phyloP scores from a whole-genome alignment of 1,140 invertebrate genomes.

The Diuraphis noxia region DNA sequence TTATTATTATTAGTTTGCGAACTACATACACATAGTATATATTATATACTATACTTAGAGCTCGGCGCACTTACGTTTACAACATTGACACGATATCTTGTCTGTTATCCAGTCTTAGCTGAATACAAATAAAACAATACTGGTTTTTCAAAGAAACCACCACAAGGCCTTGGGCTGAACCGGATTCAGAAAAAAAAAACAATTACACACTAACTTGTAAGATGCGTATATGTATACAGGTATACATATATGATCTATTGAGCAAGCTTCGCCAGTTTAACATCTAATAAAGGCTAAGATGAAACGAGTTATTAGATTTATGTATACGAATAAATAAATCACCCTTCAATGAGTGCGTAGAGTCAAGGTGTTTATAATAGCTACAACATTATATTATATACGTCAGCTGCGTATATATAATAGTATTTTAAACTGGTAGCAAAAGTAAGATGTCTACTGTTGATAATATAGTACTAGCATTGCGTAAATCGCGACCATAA shows the following conservation, averaged over 20 bases:
- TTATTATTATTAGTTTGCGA: neutral
- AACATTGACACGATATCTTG: slow-evolving; percentile 15
- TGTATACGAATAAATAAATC: neutral
- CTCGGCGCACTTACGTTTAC: neutral
- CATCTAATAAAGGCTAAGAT: neutral
- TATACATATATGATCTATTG: neutral
- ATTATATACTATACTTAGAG: neutral
- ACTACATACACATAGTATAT: neutral
- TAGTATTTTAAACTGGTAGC: neutral
- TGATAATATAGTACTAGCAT: neutral
- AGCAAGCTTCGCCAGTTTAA: neutral
- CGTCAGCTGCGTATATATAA: neutral
- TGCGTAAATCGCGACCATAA: neutral
- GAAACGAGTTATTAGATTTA: slow-evolving; percentile 14
- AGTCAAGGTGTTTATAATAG: neutral
- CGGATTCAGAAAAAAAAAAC: slow-evolving; percentile 33
- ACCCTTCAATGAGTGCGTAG: neutral
- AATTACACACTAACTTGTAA: slow-evolving; percentile 20
- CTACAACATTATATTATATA: neutral
- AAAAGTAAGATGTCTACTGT: slow-evolving; percentile 9
- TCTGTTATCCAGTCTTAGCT: neutral
- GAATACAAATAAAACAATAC: slow-evolving; percentile 32
- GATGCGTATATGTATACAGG: neutral
- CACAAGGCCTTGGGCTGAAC: slow-evolving; percentile 27
- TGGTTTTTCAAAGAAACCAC: slow-evolving; percentile 28